A percentile compares a stretch with the other conserved stretches of the same genome.
Conservation (phyloP, 1,140 invertebrate species). For the Dendrolimus punctatus region DNA sequence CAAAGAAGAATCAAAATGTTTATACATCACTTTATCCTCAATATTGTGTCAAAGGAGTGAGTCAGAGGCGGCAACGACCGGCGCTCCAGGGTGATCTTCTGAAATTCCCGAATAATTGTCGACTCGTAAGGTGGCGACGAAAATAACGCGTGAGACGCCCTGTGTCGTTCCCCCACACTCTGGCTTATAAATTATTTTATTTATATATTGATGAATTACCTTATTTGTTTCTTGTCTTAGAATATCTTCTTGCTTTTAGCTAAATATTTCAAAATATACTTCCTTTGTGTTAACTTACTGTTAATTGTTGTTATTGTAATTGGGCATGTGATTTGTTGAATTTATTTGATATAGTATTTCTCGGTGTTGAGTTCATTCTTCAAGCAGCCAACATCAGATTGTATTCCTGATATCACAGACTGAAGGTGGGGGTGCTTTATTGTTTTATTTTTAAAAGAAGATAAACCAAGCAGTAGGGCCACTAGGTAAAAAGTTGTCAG, state of each 20-base stretch:
- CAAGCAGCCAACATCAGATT: too few species aligned
- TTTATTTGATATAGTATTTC: too few species aligned
- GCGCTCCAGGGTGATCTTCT: slow-evolving; percentile 59
- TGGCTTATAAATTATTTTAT: slow-evolving; percentile 58
- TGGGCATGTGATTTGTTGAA: too few species aligned
- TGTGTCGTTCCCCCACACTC: slow-evolving; percentile 43
- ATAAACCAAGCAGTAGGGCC: too few species aligned
- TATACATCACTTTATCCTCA: slow-evolving; percentile 19
- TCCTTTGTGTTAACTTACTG: too few species aligned
- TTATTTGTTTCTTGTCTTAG: slow-evolving; percentile 37
- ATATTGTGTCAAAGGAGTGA: slow-evolving; percentile 60
- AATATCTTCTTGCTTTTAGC: neutral
- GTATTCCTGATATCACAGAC: too few species aligned
- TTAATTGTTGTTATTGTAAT: too few species aligned
- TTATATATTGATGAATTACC: slow-evolving; percentile 60
- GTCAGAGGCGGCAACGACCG: slow-evolving; percentile 60
- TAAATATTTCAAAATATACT: too few species aligned
- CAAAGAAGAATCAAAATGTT: slow-evolving; percentile 1
- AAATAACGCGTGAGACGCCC: slow-evolving; percentile 49
- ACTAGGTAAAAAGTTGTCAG: too few species aligned
- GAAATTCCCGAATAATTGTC: slow-evolving; percentile 68
- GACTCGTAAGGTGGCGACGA: slow-evolving; percentile 57
- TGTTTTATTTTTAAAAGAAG: too few species aligned
- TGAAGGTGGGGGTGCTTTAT: too few species aligned
- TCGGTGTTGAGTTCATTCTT: too few species aligned